Base-by-base conservation (phyloP, 2,797 vertebrate genomes). In the Danio kyathit region DNA sequence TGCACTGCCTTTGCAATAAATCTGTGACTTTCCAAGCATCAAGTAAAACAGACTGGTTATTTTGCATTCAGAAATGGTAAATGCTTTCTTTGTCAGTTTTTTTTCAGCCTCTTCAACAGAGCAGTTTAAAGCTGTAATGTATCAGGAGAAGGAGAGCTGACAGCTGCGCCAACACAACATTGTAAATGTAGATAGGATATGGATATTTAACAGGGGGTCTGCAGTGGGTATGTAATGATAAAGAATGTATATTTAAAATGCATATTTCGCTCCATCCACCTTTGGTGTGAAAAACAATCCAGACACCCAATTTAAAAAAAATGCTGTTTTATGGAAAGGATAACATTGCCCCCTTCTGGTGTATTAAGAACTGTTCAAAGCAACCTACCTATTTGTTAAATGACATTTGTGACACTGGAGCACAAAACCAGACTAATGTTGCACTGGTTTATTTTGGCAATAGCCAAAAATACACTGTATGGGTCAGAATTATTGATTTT, bases 341-440 rank as follows among this genome's bases (percentile, higher is more conserved):
- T 64, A 80, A 88, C 74, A 82, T 74, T 85, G 79, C 80, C 87
- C 83, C 67, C 85, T 65, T 60, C 43, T 82, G 86, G 79, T 54
- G 19, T 4, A 54, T 5, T 65, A 38, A 14, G 6, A 12, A 16
- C 0, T 48, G 14, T 10, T 40, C 49, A 61, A 72, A 13, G 1
- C 29, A 29, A 29, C 29, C 29, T 29, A 29, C 29, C 29, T n/a
- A n/a, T n/a, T n/a, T n/a, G n/a, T n/a, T n/a, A n/a, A n/a, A n/a
- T n/a, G n/a, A n/a, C n/a, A n/a, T n/a, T n/a, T n/a, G n/a, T n/a
- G n/a, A n/a, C n/a, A n/a, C n/a, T n/a, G n/a, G n/a, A n/a, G n/a
- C n/a, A n/a, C n/a, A n/a, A n/a, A n/a, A n/a, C n/a, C n/a, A n/a
- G n/a, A n/a, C n/a, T n/a, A n/a, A n/a, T n/a, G n/a, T n/a, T n/a